A percentile compares a stretch with the other conserved stretches of the same genome.
Evolutionary conservation across 2,888 invertebrate genomes (phyloP).

Genomic region (Oligia latruncula): DNA sequence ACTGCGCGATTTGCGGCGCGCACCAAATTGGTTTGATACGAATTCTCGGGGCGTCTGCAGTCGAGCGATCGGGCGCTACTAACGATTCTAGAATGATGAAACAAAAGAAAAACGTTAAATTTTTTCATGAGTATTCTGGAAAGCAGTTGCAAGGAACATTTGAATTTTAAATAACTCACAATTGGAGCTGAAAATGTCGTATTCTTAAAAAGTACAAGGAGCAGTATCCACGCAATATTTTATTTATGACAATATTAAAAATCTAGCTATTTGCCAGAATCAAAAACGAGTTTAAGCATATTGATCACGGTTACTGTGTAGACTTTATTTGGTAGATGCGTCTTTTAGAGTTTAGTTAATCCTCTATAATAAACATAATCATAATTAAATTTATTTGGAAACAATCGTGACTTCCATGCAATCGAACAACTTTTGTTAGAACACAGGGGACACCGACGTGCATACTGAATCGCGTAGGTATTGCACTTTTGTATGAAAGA

Average conservation of each 20-base stretch:
- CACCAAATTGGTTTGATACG: constrained; percentile 74
- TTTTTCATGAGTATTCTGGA: background rate
- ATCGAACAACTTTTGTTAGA: background rate
- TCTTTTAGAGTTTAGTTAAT: background rate
- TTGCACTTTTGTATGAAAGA: too few species aligned
- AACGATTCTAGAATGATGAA: constrained; percentile 57
- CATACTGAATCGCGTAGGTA: too few species aligned
- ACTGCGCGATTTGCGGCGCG: constrained; percentile 70
- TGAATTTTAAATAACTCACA: background rate
- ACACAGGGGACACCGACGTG: too few species aligned
- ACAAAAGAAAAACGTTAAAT: background rate
- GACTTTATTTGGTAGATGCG: background rate
- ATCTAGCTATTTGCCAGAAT: background rate
- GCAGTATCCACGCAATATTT: background rate
- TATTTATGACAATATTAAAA: background rate
- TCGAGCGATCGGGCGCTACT: constrained; percentile 63
- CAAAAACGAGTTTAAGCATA: background rate
- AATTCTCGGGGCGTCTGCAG: constrained; percentile 70
- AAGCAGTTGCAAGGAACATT: background rate
- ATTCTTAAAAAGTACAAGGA: background rate
- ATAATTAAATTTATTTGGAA: background rate
- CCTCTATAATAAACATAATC: background rate
- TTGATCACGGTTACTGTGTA: background rate
- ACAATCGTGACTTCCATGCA: background rate
- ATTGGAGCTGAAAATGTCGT: background rate